A percentile compares a stretch with the other conserved stretches of the same genome.
These are phyloP conservation scores for Trachymyrmex cornetzi DNA, from an alignment of 1,140 invertebrate genomes.

Conservation along the genomic window DNA sequence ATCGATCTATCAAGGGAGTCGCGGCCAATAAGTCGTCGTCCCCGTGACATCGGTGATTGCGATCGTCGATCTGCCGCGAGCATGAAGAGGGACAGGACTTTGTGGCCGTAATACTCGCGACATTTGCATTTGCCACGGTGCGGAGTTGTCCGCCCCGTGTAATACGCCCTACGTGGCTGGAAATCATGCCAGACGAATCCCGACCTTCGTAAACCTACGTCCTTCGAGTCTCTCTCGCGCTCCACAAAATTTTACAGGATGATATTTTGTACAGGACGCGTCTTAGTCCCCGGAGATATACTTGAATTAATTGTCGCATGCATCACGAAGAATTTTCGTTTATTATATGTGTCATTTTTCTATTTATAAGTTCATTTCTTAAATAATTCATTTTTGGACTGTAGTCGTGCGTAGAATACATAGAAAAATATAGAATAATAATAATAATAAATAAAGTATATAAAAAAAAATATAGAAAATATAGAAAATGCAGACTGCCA, in stretches of 20 bases:
- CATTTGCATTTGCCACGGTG: constrained; percentile 74
- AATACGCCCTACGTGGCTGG: constrained; percentile 48
- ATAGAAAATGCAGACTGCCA: not conserved
- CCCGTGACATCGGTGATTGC: constrained; percentile 78
- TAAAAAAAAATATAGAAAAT: not conserved
- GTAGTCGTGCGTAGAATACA: not conserved
- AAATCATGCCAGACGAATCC: constrained; percentile 2
- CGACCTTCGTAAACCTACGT: constrained; percentile 21
- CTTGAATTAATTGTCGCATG: not conserved
- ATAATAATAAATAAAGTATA: not conserved
- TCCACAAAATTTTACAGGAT: not conserved
- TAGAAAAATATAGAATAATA: not conserved
- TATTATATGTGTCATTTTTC: not conserved
- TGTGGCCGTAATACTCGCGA: constrained; percentile 39
- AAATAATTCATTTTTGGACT: not conserved
- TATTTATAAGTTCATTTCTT: not conserved
- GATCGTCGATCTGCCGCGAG: constrained; percentile 65
- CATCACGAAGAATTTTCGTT: not conserved
- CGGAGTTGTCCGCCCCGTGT: constrained; percentile 36
- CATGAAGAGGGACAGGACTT: not conserved
- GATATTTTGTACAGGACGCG: not conserved
- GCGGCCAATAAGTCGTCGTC: constrained; percentile 67
- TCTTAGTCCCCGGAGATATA: not conserved
- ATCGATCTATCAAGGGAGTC: constrained; percentile 77
- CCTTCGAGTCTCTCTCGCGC: not conserved